Base-by-base conservation (phyloP, 2,113 vertebrate species). In the Helogale parvula region DNA sequence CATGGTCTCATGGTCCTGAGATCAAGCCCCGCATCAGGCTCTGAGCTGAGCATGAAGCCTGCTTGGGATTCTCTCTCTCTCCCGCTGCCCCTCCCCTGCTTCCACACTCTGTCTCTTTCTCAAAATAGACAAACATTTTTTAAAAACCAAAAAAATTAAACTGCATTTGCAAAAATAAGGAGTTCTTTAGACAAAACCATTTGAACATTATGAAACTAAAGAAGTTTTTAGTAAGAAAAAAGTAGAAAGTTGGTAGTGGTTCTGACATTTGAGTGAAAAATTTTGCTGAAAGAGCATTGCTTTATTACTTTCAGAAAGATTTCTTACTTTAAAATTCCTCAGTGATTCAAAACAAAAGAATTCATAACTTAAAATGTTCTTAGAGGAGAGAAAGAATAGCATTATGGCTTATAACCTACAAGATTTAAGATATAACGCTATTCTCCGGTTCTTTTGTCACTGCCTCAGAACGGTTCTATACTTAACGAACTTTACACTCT, bases 281-380 rank as follows among this genome's bases (percentile, higher is more conserved):
- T 87, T 87, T 88, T 47, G 47, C 83, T 83, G 87, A 65, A 94
- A 93, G 72, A 84, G 7, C 33, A 90, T 81, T 98, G 92, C 92
- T 91, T 87, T 77, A 68, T 96, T 93, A 57, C 74, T 84, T 96
- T 90, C 38, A 90, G 79, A 81, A 94, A 90, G 35, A 66, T 80
- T 88, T 93, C 54, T 93, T 95, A 47, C 45, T 96, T 93, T 96
- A 92, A 83, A 92, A 92, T 95, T 65, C 94, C 90, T 95, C 82
- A 69, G 47, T 96, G 92, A 93, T 68, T 96, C 74, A 82, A 93
- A 96, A 96, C 74, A 96, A 96, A 91, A 94, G 86, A 88, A 87
- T 74, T 19, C 77, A 88, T 88, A 80, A 93, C 92, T 90, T 97
- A 65, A 96, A 90, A 88, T 84, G 33, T 97, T 88, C 92, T 90